Percentiles rank a stretch among this genome's conserved stretches.
phyloP scores from a whole-genome alignment of 2,113 vertebrate genomes.

The Paradoxurus hermaphroditus region DNA sequence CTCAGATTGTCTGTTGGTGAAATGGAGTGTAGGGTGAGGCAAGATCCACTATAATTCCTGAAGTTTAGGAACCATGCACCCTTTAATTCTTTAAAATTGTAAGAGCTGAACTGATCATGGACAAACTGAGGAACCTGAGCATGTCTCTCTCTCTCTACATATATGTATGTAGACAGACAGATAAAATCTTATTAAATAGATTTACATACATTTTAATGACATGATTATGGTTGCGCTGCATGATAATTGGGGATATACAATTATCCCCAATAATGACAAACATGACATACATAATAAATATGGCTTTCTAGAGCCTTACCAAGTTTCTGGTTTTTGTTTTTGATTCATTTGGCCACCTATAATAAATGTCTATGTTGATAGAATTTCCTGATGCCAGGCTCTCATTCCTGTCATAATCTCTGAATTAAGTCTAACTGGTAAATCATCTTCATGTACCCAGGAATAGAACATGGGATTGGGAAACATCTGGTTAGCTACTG shows the following conservation, averaged over 20 bases:
- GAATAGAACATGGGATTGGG: not conserved
- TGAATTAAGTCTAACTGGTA: not conserved
- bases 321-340: not conserved
- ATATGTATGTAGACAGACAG: not conserved
- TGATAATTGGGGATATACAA: not conserved
- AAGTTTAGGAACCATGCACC: not conserved
- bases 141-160: not conserved
- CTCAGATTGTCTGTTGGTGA: not conserved
- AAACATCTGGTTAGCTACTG: not conserved
- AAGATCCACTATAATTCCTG: not conserved
- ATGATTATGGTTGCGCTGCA: not conserved
- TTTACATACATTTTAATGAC: not conserved
- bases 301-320: not conserved
- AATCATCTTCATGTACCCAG: not conserved
- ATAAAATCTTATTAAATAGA: not conserved
- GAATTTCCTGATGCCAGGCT: not conserved
- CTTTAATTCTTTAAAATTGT: not conserved
- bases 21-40: not conserved
- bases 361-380: not conserved
- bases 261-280: no score
- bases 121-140: not conserved
- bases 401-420: not conserved
- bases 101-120: not conserved
- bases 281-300: not conserved
- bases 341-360: not conserved